Evolutionary conservation across 2,888 invertebrate species (phyloP).

Genomic region (Sipunculus nudus): DNA sequence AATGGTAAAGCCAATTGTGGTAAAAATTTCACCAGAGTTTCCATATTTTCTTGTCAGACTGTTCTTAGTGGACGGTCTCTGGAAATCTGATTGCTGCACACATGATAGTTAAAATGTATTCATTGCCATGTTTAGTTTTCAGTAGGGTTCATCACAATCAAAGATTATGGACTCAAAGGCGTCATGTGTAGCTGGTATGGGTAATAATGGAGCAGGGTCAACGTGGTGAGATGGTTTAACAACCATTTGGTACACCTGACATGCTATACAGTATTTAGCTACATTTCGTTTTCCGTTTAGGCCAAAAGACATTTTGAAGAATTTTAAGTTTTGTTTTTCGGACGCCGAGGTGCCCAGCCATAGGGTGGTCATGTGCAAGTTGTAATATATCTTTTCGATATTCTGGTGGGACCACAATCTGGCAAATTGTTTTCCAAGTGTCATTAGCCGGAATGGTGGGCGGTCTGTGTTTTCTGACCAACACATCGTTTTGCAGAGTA

Average conservation of each 20-base stretch:
- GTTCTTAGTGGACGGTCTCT: not conserved
- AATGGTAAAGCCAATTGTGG: not conserved
- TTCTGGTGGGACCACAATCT: not conserved
- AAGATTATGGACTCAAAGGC: not conserved
- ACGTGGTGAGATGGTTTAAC: conserved; percentile 1
- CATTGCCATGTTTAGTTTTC: not conserved
- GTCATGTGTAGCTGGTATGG: not conserved
- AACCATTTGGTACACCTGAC: conserved; percentile 4
- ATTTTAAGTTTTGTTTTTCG: not conserved
- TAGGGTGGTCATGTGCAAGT: not conserved
- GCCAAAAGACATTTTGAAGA: conserved; percentile 4
- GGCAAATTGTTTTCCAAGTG: too few species aligned
- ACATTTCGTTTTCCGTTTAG: not conserved
- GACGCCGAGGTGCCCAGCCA: conserved; percentile 5
- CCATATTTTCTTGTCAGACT: too few species aligned
- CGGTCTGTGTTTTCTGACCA: not conserved
- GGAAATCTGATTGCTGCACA: conserved; percentile 1
- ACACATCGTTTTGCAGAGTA: too few species aligned
- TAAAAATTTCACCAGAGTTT: not conserved
- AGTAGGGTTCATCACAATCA: conserved; percentile 8
- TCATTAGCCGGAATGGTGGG: not conserved
- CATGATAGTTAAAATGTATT: conserved; percentile 3
- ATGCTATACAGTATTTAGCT: not conserved
- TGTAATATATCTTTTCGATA: not conserved
- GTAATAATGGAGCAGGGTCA: not conserved